Percentiles rank a stretch among this genome's conserved stretches.
Conservation (phyloP, 1,140 invertebrate genomes). For the Mya arenaria region DNA sequence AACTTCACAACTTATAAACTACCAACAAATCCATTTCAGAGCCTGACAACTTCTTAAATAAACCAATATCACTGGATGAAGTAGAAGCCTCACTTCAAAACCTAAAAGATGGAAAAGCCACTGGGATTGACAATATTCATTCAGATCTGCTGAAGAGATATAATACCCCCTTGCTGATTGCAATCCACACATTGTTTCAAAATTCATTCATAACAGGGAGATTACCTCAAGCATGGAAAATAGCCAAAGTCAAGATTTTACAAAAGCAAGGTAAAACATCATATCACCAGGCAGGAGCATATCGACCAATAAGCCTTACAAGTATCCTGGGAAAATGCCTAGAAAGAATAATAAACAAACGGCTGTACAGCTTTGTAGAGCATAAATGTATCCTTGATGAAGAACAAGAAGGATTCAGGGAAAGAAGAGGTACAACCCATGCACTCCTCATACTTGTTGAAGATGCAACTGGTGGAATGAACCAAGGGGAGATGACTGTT, state of each 20-base stretch:
- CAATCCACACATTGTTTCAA: not conserved
- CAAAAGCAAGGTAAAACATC: constrained; percentile 2
- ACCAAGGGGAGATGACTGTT: not conserved
- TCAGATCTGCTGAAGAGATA: not conserved
- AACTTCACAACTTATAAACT: not conserved
- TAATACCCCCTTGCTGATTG: not conserved
- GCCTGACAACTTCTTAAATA: not conserved
- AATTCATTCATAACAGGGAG: not conserved
- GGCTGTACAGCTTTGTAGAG: not conserved
- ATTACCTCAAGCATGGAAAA: constrained; percentile 1
- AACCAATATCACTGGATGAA: not conserved
- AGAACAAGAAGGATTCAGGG: constrained; percentile 25
- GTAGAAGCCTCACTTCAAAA: not conserved
- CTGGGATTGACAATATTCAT: not conserved
- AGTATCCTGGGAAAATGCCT: constrained; percentile 9
- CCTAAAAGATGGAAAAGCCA: not conserved
- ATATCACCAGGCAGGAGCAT: not conserved
- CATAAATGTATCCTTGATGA: not conserved
- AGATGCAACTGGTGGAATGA: not conserved
- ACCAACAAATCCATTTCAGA: too few species aligned
- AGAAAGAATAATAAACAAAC: not conserved
- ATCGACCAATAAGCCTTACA: constrained; percentile 4
- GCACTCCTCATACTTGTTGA: not conserved
- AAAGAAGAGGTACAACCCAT: not conserved
- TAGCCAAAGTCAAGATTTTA: not conserved